Percentiles rank a stretch among this genome's conserved stretches.
These are phyloP conservation scores for Ecliptopera silaceata DNA, from an alignment of 2,888 invertebrate species.

Conservation along the genomic window DNA sequence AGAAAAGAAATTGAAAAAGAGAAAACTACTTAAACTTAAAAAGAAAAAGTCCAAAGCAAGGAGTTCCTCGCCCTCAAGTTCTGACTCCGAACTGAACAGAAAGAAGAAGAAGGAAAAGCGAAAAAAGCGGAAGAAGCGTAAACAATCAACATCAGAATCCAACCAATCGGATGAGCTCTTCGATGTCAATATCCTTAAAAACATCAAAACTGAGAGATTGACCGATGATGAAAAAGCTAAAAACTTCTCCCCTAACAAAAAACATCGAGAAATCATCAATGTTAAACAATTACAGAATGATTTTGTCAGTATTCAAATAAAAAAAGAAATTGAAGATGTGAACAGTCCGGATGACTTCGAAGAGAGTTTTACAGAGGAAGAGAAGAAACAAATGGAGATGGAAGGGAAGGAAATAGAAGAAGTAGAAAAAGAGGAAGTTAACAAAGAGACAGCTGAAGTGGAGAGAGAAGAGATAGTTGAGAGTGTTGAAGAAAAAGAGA, in stretches of 20 bases:
- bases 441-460: neutral
- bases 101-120: slow-evolving; percentile 44
- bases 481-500: slow-evolving; percentile 1
- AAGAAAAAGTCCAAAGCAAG: slow-evolving; percentile 61
- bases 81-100: slow-evolving; percentile 46
- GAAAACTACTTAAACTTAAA: slow-evolving; percentile 60
- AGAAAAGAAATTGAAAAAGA: slow-evolving; percentile 63
- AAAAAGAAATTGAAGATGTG: slow-evolving; percentile 54
- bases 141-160: slow-evolving; percentile 56
- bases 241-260: slow-evolving; percentile 64
- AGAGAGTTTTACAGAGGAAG: slow-evolving; percentile 24
- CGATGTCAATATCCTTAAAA: slow-evolving; percentile 70
- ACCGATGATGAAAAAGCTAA: slow-evolving; percentile 69
- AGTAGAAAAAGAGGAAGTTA: neutral
- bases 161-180: slow-evolving; percentile 63
- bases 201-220: slow-evolving; percentile 71
- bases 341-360: slow-evolving; percentile 17
- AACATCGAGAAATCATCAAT: slow-evolving; percentile 70
- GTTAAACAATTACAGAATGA: slow-evolving; percentile 76
- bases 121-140: slow-evolving; percentile 54
- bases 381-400: slow-evolving; percentile 6
- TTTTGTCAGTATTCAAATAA: slow-evolving; percentile 70
- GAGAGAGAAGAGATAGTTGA: slow-evolving; percentile 12
- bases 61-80: slow-evolving; percentile 51
- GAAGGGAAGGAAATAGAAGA: slow-evolving; percentile 5